These are phyloP conservation scores for Xiphorhynchus erythropygius DNA, from an alignment of 2,797 vertebrate species.

Conservation along the genomic window DNA sequence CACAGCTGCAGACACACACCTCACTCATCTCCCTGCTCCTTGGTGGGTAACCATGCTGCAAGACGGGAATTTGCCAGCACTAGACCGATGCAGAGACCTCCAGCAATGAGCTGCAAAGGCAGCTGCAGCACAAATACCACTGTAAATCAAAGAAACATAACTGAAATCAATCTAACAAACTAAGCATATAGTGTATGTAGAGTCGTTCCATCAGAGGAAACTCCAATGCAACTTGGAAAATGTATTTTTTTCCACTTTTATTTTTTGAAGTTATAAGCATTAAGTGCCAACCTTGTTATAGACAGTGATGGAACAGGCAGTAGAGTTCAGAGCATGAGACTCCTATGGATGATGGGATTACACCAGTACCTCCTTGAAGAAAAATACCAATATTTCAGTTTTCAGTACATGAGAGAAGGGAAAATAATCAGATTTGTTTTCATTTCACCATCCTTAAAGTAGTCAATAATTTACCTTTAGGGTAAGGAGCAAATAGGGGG, in stretches of 20 bases:
- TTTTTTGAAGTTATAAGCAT: not conserved
- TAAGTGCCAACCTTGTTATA: not conserved
- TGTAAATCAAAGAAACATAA: not conserved
- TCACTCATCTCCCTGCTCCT: not conserved
- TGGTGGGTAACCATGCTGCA: not conserved
- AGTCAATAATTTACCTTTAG: not conserved
- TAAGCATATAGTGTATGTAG: not conserved
- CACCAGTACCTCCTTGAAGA: not conserved
- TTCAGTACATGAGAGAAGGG: not conserved
- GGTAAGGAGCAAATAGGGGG: not conserved
- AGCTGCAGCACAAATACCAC: not conserved
- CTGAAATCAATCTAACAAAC: not conserved
- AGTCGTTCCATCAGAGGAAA: not conserved
- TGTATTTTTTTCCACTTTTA: not conserved
- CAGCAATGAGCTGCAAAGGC: not conserved
- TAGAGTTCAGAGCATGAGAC: not conserved
- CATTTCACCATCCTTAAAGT: not conserved
- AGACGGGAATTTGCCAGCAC: not conserved
- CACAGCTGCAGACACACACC: not conserved
- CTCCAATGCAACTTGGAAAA: not conserved
- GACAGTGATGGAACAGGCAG: not conserved
- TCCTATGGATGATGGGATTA: not conserved
- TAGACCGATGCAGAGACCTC: not conserved
- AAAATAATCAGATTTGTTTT: not conserved
- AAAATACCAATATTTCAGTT: not conserved